Evolutionary conservation across 2,888 invertebrate species (phyloP), one percentile per base, ranked within the genome.

Genomic region (Lasioglossum pauxillum): DNA sequence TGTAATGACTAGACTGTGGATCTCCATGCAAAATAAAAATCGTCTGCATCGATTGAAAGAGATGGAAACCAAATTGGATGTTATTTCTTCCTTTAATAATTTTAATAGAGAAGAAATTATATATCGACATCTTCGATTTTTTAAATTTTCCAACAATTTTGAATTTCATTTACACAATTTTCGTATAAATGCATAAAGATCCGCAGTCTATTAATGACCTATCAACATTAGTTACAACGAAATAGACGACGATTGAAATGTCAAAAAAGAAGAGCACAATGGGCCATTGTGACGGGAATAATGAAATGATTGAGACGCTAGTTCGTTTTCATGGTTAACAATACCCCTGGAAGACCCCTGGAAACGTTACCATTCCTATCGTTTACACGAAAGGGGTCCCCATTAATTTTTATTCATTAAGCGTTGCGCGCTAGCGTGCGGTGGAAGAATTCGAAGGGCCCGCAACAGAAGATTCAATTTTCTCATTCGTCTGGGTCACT

Each of bases 361-460:
- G 19, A 67, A 35, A 35, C 60, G 60, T 27, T 27, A 64, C 67
- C 35, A 7, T 67, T 67, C 19, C 19, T 67, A 19, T 8, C 35
- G 35, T 35, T 27, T 19, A 23, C 14, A 69, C 23, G 35, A 35
- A 35, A 38, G 23, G 35, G 35, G 0, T 69, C 64, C 64, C 35
- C 16, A 60, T 83, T 74, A 67, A 83, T 77, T 83, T 67, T 35
- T 73, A 83, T 84, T 83, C 83, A 31, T 73, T 44, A 35, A 82
- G 23, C n/a, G 53, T 16, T 16, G 53, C 23, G 23, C 53, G 53
- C 10, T 53, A 10, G 53, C 53, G 0, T 7, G 53, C 23, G 53
- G 10, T 10, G 3, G n/a, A 10, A 7, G 53, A n/a, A 53, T 53
- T n/a, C 53, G 23, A 2, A n/a, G 53, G 53, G 23, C 10, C 53